Conservation (phyloP, 2,888 invertebrate species). For the Lepidocyrtoides sp. region DNA sequence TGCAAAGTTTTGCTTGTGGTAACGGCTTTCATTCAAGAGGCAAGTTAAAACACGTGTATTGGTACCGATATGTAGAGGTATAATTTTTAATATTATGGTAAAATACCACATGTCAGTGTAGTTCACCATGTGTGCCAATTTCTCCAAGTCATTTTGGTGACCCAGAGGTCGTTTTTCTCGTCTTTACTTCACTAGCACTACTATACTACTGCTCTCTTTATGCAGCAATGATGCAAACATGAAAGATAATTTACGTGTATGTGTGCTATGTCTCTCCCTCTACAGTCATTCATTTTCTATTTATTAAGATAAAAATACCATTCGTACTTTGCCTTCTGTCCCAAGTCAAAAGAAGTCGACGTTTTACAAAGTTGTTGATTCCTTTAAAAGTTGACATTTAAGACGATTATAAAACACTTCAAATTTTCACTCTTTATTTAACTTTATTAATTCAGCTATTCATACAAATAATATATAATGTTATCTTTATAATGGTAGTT, state of each 20-base stretch:
- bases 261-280: too few relatives aligned
- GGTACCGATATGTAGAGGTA: too few relatives aligned
- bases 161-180: slow-evolving; percentile 80
- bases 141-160: slow-evolving; percentile 78
- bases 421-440: slow-evolving; percentile 23
- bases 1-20: not conserved
- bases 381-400: slow-evolving; percentile 37
- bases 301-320: not conserved
- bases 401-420: slow-evolving; percentile 30
- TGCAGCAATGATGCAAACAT: not conserved
- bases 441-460: too few relatives aligned
- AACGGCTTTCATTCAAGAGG: not conserved
- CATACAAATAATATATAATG: too few relatives aligned
- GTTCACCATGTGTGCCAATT: slow-evolving; percentile 82
- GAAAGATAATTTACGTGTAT: not conserved
- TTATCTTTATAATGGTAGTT: too few relatives aligned
- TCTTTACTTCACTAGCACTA: too few relatives aligned
- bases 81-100: not conserved
- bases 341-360: slow-evolving; percentile 16
- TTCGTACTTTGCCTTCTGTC: slow-evolving; percentile 36
- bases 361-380: slow-evolving; percentile 29
- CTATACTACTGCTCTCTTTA: not conserved
- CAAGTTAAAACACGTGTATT: not conserved
- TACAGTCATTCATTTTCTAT: slow-evolving; percentile 18
- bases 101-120: slow-evolving; percentile 10